Base-by-base conservation (phyloP, 1,140 invertebrate species). In the Chymomyza costata region DNA sequence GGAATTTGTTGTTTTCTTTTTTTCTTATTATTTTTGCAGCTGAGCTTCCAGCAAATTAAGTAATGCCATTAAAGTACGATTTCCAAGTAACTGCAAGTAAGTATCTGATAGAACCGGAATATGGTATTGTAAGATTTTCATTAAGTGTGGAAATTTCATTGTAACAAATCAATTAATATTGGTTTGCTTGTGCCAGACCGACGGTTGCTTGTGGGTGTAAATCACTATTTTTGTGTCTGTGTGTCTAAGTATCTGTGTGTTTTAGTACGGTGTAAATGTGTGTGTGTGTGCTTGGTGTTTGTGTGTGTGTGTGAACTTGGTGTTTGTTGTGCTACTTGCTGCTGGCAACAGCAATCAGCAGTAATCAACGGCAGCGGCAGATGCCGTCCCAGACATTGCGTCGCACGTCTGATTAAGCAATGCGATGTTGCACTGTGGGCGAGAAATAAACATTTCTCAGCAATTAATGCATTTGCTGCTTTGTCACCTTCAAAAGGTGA, bases 161-260 rank as follows among this genome's bases (percentile, higher is more conserved):
- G 62, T 78, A 78, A 53, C 66, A 80, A 76, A 76, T 76, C 71
- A 76, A 76, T 76, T 76, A 76, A 76, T 71, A 50, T n/a, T n/a
- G n/a, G n/a, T n/a, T n/a, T n/a, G 62, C 62, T n/a, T n/a, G n/a
- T 49, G 47, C 38, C 43, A 45, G 34, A 13, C 40, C 15, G 14
- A 11, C 25, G 15, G 21, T 8, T 25, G 17, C 32, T 15, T 28
- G 16, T 10, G 14, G 11, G n/a, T n/a, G n/a, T n/a, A n/a, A n/a
- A n/a, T n/a, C n/a, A n/a, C n/a, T n/a, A n/a, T n/a, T n/a, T n/a
- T n/a, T n/a, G n/a, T n/a, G n/a, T n/a, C n/a, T n/a, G n/a, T n/a
- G n/a, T n/a, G n/a, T n/a, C n/a, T n/a, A n/a, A n/a, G n/a, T n/a
- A n/a, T n/a, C n/a, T n/a, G n/a, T n/a, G n/a, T n/a, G n/a, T n/a